These are phyloP conservation scores for Melolontha melolontha DNA, from an alignment of 2,888 invertebrate species.

Conservation along the genomic window DNA sequence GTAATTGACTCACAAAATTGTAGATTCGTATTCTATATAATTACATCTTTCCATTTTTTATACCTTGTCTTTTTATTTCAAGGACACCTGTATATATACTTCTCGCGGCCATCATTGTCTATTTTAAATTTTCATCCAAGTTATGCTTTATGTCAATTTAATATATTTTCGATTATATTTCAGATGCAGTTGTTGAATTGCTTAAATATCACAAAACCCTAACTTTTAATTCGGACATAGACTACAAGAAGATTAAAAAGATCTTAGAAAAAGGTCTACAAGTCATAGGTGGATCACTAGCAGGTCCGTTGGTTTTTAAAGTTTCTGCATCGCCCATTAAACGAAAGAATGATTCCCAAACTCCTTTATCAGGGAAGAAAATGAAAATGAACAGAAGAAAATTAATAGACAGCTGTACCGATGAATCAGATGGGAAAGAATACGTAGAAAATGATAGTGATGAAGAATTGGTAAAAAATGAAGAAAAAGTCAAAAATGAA, in stretches of 20 bases:
- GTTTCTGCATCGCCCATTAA: slow-evolving; percentile 48
- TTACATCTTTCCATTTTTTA: no score
- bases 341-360: slow-evolving; percentile 46
- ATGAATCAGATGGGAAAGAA: slow-evolving; percentile 45
- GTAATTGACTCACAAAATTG: no score
- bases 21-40: no score
- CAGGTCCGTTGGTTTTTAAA: slow-evolving; percentile 73
- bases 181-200: slow-evolving; percentile 73
- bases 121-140: no score
- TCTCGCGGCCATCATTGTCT: no score
- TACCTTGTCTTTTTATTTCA: no score
- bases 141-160: background rate
- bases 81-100: no score
- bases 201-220: slow-evolving; percentile 77
- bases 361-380: slow-evolving; percentile 47
- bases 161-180: slow-evolving; percentile 55
- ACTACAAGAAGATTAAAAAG: slow-evolving; percentile 78
- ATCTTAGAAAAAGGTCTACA: slow-evolving; percentile 77
- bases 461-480: slow-evolving; percentile 29
- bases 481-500: slow-evolving; percentile 11
- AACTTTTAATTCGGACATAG: slow-evolving; percentile 78
- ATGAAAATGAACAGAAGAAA: slow-evolving; percentile 43
- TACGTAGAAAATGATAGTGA: slow-evolving; percentile 19
- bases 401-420: slow-evolving; percentile 11
- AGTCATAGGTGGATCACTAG: slow-evolving; percentile 69